phyloP scores from a whole-genome alignment of 2,888 invertebrate genomes.

The Ligdia adustata region DNA sequence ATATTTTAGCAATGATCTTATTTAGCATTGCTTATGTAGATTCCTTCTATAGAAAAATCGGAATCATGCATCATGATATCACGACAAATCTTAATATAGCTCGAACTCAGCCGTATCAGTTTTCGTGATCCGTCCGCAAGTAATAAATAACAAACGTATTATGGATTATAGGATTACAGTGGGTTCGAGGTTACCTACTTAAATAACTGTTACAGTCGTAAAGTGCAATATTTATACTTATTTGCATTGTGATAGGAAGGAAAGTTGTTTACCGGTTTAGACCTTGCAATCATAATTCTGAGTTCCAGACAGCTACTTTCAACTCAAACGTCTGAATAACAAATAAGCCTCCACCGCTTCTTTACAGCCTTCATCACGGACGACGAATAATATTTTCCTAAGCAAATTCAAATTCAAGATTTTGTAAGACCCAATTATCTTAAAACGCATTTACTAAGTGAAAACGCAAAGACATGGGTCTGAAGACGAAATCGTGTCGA shows the following conservation, averaged over 20 bases:
- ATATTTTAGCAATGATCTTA: too few relatives aligned
- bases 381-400: conserved; percentile 36
- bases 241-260: conserved; percentile 10
- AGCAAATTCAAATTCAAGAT: conserved; percentile 32
- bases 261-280: too few relatives aligned
- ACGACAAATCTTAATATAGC: neutral
- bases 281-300: too few relatives aligned
- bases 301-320: conserved; percentile 28
- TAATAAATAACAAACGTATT: conserved; percentile 3
- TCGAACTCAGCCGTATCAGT: conserved; percentile 1
- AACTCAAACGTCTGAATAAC: conserved; percentile 54
- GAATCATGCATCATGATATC: too few relatives aligned
- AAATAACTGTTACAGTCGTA: conserved; percentile 31
- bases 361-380: conserved; percentile 34
- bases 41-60: too few relatives aligned
- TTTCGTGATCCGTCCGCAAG: conserved; percentile 23
- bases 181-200: conserved; percentile 32
- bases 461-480: conserved; percentile 1
- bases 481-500: conserved; percentile 5
- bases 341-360: conserved; percentile 47
- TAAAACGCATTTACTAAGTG: conserved; percentile 5
- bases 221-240: conserved; percentile 31
- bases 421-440: conserved; percentile 41
- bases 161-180: conserved; percentile 5
- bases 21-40: too few relatives aligned